A percentile compares a stretch with the other conserved stretches of the same genome.
phyloP scores from a whole-genome alignment of 2,888 invertebrate genomes.

The Phyllotreta striolata region DNA sequence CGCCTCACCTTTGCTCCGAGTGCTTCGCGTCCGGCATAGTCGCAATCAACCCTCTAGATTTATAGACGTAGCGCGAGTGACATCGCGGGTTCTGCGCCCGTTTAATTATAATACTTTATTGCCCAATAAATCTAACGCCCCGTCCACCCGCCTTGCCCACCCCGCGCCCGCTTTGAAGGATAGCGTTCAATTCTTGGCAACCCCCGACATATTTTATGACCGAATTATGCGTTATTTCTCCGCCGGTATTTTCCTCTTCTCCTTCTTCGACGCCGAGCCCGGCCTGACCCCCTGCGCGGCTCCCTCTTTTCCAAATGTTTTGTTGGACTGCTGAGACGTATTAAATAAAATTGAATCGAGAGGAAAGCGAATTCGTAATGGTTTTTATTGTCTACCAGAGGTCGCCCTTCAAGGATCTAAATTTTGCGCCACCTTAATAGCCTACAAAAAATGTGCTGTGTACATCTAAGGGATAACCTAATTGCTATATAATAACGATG shows the following conservation, averaged over 20 bases:
- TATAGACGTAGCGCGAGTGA: conserved; percentile 64
- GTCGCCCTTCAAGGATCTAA: conserved; percentile 23
- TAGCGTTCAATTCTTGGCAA: conserved; percentile 73
- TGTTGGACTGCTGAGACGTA: conserved; percentile 51
- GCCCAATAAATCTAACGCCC: conserved; percentile 75
- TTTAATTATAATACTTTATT: conserved; percentile 84
- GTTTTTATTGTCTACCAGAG: conserved; percentile 26
- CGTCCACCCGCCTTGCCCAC: conserved; percentile 56
- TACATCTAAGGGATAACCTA: too few relatives aligned
- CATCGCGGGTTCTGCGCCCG: conserved; percentile 66
- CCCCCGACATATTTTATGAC: conserved; percentile 73
- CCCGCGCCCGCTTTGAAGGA: conserved; percentile 64
- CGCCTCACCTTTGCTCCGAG: conserved; percentile 66
- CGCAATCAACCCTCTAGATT: conserved; percentile 64
- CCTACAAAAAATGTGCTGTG: too few relatives aligned
- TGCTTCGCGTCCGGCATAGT: conserved; percentile 53
- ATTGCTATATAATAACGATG: too few relatives aligned
- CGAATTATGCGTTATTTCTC: conserved; percentile 68
- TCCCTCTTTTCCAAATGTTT: conserved; percentile 49
- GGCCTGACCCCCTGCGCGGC: conserved; percentile 40
- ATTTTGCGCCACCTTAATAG: conserved; percentile 16
- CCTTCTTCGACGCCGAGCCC: conserved; percentile 40
- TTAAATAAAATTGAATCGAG: conserved; percentile 49
- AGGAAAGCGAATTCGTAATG: conserved; percentile 30
- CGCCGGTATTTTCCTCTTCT: conserved; percentile 44